Evolutionary conservation across 2,113 vertebrate genomes (phyloP), one percentile per base, ranked within the genome.

Genomic region (Xiphias gladius): DNA sequence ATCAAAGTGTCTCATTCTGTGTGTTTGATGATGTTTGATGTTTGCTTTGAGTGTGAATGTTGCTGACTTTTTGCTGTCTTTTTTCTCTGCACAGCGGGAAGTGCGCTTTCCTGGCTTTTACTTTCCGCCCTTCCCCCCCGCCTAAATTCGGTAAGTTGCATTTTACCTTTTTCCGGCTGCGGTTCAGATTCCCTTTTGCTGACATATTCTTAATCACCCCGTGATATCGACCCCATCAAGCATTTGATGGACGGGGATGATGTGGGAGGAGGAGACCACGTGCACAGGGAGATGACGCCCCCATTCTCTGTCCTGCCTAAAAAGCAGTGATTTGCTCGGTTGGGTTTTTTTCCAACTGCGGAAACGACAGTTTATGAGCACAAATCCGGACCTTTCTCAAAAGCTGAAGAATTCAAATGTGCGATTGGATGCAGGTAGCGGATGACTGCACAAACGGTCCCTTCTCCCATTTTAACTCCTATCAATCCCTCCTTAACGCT

Each of bases 1-100:
- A 99, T 99, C 97, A 99, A 99, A 99, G 97, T 94, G 94, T 93
- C 92, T 95, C 96, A 96, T 98, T 98, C 97, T 88, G 96, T 97
- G 96, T 98, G 94, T 93, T 92, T 95, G 96, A 96, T 97, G 97
- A 97, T 92, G 96, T 99, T 97, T 98, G 97, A 98, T 97, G 97
- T 98, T 61, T 95, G 96, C 96, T 92, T 96, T 97, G 96, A 97
- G 96, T 96, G 92, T 92, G 96, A 96, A 97, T 97, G 96, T 96
- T 97, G 96, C 97, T 97, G 97, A 98, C 97, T 98, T 97, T 96
- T 66, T 94, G 96, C 96, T 96, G 96, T 96, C 97, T 93, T 92
- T 35, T 92, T 91, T 90, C 86, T 96, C 94, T 93, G 93, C 96
- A 19, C 96, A 96, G 96, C 95, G 91, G 97, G 97, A 95, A 94